A percentile compares a stretch with the other conserved stretches of the same genome.
These are phyloP conservation scores for Globodera ellingtonae DNA, from an alignment of 1,140 invertebrate species.

Conservation along the genomic window DNA sequence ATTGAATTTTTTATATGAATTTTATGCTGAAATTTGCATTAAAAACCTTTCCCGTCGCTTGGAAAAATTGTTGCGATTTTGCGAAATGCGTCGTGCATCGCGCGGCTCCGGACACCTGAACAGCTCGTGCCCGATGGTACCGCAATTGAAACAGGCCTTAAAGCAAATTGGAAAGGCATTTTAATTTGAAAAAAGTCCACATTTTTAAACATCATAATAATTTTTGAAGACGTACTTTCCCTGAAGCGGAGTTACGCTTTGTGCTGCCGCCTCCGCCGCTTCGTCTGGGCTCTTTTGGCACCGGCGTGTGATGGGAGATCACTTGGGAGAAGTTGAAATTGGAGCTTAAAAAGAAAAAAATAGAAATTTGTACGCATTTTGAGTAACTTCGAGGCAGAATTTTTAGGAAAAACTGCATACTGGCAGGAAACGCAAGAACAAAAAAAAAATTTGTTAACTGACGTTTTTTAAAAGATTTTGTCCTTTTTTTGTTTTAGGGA, in stretches of 20 bases:
- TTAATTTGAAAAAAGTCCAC: neutral
- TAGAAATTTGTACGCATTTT: neutral
- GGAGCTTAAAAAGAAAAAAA: neutral
- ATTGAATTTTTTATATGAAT: too few species aligned
- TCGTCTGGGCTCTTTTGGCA: neutral
- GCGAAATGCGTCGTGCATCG: conserved; percentile 23
- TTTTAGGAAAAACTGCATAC: too few species aligned
- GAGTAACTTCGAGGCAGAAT: too few species aligned
- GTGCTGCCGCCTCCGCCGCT: neutral
- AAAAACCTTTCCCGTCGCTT: conserved; percentile 1
- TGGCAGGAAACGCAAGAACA: too few species aligned
- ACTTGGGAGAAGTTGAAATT: neutral
- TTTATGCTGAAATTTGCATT: neutral
- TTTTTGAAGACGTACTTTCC: neutral
- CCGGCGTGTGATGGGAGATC: neutral
- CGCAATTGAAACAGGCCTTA: conserved; percentile 26
- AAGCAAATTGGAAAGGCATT: neutral
- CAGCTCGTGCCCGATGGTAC: conserved; percentile 7
- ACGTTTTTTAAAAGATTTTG: too few species aligned
- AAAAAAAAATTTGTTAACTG: too few species aligned
- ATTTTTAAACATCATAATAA: neutral
- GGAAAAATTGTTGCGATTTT: conserved; percentile 17
- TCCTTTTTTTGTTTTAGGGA: too few species aligned
- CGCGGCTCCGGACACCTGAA: conserved; percentile 17
- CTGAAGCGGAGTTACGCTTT: too few species aligned